A percentile compares a stretch with the other conserved stretches of the same genome.
These are phyloP conservation scores for Chrysolina haemoptera DNA, from an alignment of 2,888 invertebrate genomes.

Conservation along the genomic window DNA sequence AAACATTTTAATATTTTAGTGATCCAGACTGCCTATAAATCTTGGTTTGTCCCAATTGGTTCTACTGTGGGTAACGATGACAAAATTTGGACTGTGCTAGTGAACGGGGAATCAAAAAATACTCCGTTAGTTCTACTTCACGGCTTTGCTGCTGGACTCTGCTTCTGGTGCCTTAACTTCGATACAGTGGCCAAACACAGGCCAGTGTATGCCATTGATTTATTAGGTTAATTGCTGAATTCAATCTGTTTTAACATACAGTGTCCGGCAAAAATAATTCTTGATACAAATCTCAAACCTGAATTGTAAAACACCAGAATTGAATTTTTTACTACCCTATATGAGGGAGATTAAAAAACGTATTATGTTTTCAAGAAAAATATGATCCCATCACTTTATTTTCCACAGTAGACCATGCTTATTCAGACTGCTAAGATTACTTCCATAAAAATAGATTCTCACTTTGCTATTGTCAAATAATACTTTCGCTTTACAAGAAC, in stretches of 20 bases:
- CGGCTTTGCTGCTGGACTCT: conserved; percentile 93
- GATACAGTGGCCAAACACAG: conserved; percentile 83
- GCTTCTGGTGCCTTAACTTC: conserved; percentile 92
- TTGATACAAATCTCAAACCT: no score
- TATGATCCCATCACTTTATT: no score
- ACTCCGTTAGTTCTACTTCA: conserved; percentile 91
- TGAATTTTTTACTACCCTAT: no score
- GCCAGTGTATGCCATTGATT: conserved; percentile 92
- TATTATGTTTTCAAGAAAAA: no score
- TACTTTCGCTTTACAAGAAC: no score
- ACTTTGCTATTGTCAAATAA: no score
- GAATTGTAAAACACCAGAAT: no score
- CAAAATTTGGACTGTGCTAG: conserved; percentile 77
- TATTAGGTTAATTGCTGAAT: conserved; percentile 61
- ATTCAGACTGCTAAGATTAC: no score
- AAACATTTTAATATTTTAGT: conserved; percentile 48
- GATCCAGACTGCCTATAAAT: conserved; percentile 63
- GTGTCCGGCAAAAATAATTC: no score
- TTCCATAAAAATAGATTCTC: no score
- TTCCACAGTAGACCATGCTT: no score
- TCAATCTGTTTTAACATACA: not conserved
- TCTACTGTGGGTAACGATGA: conserved; percentile 73
- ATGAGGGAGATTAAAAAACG: no score
- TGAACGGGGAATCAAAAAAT: conserved; percentile 75
- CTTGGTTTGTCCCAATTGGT: conserved; percentile 71